phyloP scores from a whole-genome alignment of 1,140 invertebrate species.

The Manduca sexta region DNA sequence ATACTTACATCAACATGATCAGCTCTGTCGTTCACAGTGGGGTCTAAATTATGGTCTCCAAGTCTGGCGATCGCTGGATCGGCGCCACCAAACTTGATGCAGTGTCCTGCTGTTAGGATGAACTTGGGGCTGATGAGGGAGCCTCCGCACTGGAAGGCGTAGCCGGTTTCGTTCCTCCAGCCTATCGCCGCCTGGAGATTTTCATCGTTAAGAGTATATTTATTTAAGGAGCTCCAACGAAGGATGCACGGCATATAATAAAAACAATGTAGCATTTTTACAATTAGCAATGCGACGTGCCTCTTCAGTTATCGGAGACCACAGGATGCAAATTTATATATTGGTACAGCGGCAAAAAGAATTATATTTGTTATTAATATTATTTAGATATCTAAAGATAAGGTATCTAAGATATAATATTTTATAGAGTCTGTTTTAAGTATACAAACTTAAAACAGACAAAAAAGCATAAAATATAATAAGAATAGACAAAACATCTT shows the following conservation, averaged over 20 bases:
- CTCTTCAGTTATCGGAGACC: no score
- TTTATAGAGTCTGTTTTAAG: no score
- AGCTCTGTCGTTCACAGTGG: constrained; percentile 37
- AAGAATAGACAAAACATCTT: neutral
- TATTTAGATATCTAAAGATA: no score
- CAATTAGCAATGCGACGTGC: no score
- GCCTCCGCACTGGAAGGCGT: constrained; percentile 48
- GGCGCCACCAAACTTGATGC: constrained; percentile 20
- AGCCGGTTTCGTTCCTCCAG: constrained; percentile 34
- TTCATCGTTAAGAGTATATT: no score
- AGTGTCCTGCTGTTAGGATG: constrained; percentile 51
- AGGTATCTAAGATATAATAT: neutral
- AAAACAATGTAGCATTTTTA: no score
- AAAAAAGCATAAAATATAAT: no score
- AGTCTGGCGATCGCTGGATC: constrained; percentile 44
- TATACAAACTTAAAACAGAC: no score
- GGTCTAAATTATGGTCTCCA: constrained; percentile 56
- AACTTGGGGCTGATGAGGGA: constrained; percentile 46
- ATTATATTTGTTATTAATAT: no score
- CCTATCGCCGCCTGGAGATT: constrained; percentile 51
- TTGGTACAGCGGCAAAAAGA: no score
- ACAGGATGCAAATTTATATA: neutral
- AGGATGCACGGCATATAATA: no score
- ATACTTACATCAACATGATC: constrained; percentile 46
- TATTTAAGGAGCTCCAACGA: no score